These are phyloP conservation scores for Gymnoscelis rufifasciata DNA, from an alignment of 2,888 invertebrate species.

Conservation along the genomic window DNA sequence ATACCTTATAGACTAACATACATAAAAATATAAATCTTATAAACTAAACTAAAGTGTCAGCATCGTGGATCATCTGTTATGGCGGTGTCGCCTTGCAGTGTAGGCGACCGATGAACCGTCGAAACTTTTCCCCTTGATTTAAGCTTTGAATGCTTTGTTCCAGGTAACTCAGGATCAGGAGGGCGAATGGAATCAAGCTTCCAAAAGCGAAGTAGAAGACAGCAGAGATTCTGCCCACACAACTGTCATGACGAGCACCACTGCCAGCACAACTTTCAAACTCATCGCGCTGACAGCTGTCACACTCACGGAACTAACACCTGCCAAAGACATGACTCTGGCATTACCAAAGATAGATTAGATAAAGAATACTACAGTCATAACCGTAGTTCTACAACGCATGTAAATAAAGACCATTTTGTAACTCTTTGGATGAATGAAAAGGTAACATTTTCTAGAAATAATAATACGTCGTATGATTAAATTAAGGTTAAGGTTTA, in stretches of 20 bases:
- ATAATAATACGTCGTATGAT: background rate
- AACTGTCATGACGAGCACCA: background rate
- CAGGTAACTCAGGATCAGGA: background rate
- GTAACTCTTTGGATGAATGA: background rate
- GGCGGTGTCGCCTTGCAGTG: too few relatives aligned
- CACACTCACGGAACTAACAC: background rate
- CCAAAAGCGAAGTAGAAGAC: background rate
- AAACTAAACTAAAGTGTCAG: too few relatives aligned
- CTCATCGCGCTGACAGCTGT: too few relatives aligned
- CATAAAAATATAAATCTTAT: too few relatives aligned
- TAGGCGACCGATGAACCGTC: too few relatives aligned
- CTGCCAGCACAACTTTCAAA: background rate
- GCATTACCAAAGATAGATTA: slow-evolving; percentile 1
- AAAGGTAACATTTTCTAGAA: slow-evolving; percentile 1
- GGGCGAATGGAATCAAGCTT: background rate
- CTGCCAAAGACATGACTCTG: background rate
- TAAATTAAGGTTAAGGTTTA: too few relatives aligned
- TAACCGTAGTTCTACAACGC: background rate
- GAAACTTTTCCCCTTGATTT: too few relatives aligned
- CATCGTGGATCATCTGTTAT: too few relatives aligned
- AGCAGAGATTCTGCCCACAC: background rate
- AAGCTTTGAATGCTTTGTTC: background rate
- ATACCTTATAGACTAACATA: too few relatives aligned
- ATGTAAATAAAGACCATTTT: background rate
- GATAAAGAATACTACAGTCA: background rate